phyloP scores from a whole-genome alignment of 2,888 invertebrate species.

The Cataglyphis altisquamis region DNA sequence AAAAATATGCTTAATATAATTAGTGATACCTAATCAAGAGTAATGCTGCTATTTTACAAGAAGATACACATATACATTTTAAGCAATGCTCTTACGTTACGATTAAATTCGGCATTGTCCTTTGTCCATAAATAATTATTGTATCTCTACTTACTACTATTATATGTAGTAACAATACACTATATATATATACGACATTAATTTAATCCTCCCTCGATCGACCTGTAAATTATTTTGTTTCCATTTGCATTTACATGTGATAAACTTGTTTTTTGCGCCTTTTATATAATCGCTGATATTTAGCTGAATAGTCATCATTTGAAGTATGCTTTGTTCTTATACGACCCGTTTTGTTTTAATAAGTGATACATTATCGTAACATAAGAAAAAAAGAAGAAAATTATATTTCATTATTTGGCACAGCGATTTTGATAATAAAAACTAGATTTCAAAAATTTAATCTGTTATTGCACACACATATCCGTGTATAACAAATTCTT shows the following conservation, averaged over 20 bases:
- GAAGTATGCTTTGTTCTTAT: conserved; percentile 59
- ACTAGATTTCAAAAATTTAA: conserved; percentile 65
- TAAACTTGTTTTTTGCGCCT: conserved; percentile 60
- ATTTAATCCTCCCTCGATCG: conserved; percentile 77
- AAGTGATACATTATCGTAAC: conserved; percentile 66
- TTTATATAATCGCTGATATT: conserved; percentile 61
- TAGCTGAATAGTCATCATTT: conserved; percentile 67
- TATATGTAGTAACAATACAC: conserved; percentile 75
- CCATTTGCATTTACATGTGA: conserved; percentile 69
- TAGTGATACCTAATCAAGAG: conserved; percentile 83
- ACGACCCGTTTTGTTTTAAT: conserved; percentile 61
- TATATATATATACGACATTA: conserved; percentile 54
- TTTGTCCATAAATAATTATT: conserved; percentile 74
- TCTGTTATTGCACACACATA: conserved; percentile 41
- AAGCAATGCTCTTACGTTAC: conserved; percentile 77
- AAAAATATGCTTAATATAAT: conserved; percentile 86
- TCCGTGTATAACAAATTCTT: conserved; percentile 37
- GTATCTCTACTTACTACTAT: conserved; percentile 73
- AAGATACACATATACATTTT: conserved; percentile 82
- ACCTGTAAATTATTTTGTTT: conserved; percentile 72
- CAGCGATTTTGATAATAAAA: conserved; percentile 73
- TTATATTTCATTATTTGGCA: conserved; percentile 67
- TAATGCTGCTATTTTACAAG: conserved; percentile 85
- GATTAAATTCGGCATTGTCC: conserved; percentile 74
- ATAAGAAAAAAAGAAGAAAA: conserved; percentile 47